Base-by-base conservation (phyloP, 35 echinoderm and acorn worm species). In the Eucidaris tribuloides region DNA sequence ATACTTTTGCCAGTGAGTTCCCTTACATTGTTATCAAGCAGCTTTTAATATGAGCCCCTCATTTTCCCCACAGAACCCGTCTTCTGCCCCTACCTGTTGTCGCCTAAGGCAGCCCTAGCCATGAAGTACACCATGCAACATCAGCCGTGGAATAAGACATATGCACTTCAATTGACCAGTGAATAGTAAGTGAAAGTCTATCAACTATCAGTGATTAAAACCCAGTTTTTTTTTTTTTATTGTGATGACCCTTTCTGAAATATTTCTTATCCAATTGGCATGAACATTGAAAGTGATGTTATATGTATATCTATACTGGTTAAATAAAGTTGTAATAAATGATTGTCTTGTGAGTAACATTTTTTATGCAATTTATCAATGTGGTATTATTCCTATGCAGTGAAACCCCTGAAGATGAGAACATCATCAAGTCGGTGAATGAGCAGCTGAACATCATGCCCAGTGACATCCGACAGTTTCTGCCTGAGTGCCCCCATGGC, bases 151-250 rank as follows among this genome's bases (percentile, higher is more conserved):
- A 99, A 93, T 55, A 79, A 84, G 1, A 86, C 82, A 23, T 93
- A 97, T 43, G 59, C 81, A 2, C 83, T 97, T 34, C 84, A 92
- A 81, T 81, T 97, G 48, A 71, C 43, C 15, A 91, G 60, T 57
- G 94, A 97, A 80, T 97, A 91, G 94, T 97, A 86, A 92, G 94
- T 92, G n/a, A n/a, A n/a, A n/a, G n/a, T n/a, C n/a, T n/a, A n/a
- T n/a, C n/a, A n/a, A n/a, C n/a, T n/a, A n/a, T n/a, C n/a, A n/a
- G n/a, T n/a, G n/a, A n/a, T n/a, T n/a, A n/a, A n/a, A n/a, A n/a
- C n/a, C n/a, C n/a, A n/a, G n/a, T n/a, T n/a, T n/a, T n/a, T n/a
- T n/a, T n/a, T n/a, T n/a, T n/a, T n/a, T n/a, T n/a, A n/a, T n/a
- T n/a, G n/a, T n/a, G n/a, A n/a, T n/a, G n/a, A n/a, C n/a, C n/a